Base-by-base conservation (phyloP, 2,888 invertebrate species). In the Idaea biselata region DNA sequence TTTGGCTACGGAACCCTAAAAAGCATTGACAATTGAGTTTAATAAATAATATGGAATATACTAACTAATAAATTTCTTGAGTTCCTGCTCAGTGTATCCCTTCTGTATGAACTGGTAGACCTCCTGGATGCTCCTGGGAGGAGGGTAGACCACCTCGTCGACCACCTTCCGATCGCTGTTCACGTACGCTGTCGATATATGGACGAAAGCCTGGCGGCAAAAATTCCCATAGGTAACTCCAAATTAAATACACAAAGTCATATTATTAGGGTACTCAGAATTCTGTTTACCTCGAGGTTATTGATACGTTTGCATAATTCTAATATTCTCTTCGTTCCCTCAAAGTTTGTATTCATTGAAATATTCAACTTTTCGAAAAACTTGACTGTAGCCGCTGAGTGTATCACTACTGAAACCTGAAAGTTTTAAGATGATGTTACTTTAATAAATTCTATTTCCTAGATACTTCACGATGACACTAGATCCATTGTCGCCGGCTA, bases 111-210 rank as follows among this genome's bases (percentile, higher is more conserved):
- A 69, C 1, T 63, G 60, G 44, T 78, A 70, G 0, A 76, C 73
- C n/a, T 78, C 73, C 1, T 69, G 63, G 5, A 78, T 33, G 2
- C 93, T 93, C 72, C 68, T 71, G 0, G 75, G 73, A 0, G 72
- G 70, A 0, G 78, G 75, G 59, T 80, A 82, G 5, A 79, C 58
- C 1, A 66, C 66, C 61, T 82, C 81, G 14, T 80, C 73, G 0
- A 79, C 66, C 0, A 73, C 62, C n/a, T 58, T 18, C 25, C 62
- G 65, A n/a, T 73, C 61, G 6, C 73, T 60, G 57, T 81, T 77
- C 4, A 73, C 65, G 58, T 69, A 81, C 3, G 78, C 78, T 1
- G 81, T 81, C 0, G 82, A 82, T 6, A 81, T 70, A 59, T 80
- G 75, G 0, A 81, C 73, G 8, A 82, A 75, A 7, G 58, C 60